These are phyloP conservation scores for Hyppa rectilinea DNA, from an alignment of 2,888 invertebrate genomes.

Conservation along the genomic window DNA sequence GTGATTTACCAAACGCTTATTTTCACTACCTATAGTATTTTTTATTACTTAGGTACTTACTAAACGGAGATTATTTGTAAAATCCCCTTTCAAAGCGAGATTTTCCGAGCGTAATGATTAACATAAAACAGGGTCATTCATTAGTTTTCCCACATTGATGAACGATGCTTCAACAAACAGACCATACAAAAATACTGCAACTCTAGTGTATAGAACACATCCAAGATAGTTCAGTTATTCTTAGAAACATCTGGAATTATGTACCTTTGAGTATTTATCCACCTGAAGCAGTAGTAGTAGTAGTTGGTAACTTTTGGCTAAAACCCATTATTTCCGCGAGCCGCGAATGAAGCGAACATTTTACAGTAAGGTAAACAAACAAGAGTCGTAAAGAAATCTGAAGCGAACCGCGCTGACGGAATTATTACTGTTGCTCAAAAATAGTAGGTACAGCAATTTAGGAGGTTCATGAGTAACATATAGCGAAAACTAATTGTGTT, in stretches of 20 bases:
- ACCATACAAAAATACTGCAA: neutral
- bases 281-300: neutral
- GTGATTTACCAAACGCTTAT: neutral
- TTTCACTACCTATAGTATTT: neutral
- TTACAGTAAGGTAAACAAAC: constrained; percentile 46
- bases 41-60: neutral
- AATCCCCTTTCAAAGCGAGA: neutral
- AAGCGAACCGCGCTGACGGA: constrained; percentile 36
- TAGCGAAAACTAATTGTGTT: constrained; percentile 29
- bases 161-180: constrained; percentile 4
- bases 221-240: neutral
- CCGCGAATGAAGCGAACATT: constrained; percentile 16
- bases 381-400: constrained; percentile 33
- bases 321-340: constrained; percentile 17
- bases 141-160: constrained; percentile 21
- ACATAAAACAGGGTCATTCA: neutral
- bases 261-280: neutral
- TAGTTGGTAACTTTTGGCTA: neutral
- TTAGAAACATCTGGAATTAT: constrained; percentile 11
- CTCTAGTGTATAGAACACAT: neutral
- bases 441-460: constrained; percentile 31
- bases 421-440: constrained; percentile 33
- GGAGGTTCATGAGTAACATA: constrained; percentile 20
- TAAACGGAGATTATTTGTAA: neutral
- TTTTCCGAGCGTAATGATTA: neutral